Conservation (phyloP, 2,797 vertebrate species). For the Peromyscus eremicus region DNA sequence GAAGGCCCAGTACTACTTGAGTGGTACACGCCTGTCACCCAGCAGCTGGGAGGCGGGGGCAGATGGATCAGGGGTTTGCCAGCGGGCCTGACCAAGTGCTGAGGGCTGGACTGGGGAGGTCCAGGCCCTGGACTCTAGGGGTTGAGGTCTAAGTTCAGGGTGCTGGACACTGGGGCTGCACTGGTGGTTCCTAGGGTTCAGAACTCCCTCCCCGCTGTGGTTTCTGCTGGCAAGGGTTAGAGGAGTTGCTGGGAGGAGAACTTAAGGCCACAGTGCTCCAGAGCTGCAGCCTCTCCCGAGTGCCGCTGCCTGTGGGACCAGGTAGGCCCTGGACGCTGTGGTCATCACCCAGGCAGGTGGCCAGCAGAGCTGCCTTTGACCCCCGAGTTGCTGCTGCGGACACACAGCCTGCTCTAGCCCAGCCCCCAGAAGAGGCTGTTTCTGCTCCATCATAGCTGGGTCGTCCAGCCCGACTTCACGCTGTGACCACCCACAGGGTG, state of each 20-base stretch:
- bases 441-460: background rate
- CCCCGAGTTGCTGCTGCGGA: background rate
- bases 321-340: background rate
- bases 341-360: background rate
- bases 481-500: background rate
- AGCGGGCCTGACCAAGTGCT: background rate
- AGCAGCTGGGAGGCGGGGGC: background rate
- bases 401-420: too few species aligned
- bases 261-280: background rate
- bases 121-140: background rate
- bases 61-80: background rate
- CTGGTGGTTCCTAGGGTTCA: background rate
- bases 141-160: too few species aligned
- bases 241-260: background rate
- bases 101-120: background rate
- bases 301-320: background rate
- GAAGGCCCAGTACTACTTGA: background rate
- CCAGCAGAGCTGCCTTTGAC: background rate
- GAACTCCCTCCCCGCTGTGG: background rate
- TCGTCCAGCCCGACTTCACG: too few species aligned
- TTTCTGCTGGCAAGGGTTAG: background rate
- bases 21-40: background rate
- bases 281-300: background rate
- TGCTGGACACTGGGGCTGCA: too few species aligned
- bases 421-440: background rate